phyloP scores from a whole-genome alignment of 2,113 vertebrate species.

The Cariama cristata region DNA sequence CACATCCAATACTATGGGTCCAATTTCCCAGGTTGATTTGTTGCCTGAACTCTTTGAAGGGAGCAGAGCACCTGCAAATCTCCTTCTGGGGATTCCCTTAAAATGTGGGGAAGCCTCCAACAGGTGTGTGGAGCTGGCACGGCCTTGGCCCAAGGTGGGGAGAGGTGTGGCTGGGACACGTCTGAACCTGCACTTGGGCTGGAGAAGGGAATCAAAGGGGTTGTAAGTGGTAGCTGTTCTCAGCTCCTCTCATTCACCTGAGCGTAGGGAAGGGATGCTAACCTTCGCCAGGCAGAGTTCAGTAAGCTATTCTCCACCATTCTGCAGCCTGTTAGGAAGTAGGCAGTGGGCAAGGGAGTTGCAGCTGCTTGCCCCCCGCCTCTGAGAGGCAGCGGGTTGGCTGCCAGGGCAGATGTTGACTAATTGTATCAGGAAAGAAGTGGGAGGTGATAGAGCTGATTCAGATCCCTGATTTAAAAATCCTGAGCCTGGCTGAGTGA shows the following conservation, averaged over 20 bases:
- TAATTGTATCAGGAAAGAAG: slow-evolving; percentile 25
- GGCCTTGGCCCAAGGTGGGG: neutral
- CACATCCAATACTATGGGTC: neutral
- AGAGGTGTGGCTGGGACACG: neutral
- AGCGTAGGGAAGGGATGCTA: neutral
- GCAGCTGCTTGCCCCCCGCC: neutral
- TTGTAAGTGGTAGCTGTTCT: neutral
- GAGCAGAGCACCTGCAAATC: slow-evolving; percentile 27
- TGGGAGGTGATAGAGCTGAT: slow-evolving; percentile 13
- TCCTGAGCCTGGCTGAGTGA: neutral
- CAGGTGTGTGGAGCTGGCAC: slow-evolving; percentile 56
- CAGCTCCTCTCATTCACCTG: neutral
- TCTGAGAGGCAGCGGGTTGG: neutral
- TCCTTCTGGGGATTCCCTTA: slow-evolving; percentile 63
- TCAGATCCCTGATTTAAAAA: slow-evolving; percentile 32
- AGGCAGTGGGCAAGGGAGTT: neutral
- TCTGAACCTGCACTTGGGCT: neutral
- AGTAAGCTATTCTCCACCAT: rapidly evolving
- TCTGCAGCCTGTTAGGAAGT: neutral
- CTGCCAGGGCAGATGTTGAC: slow-evolving; percentile 10
- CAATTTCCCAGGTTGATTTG: slow-evolving; percentile 26
- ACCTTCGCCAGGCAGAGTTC: neutral
- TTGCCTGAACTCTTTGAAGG: slow-evolving; percentile 30
- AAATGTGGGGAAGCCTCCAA: slow-evolving; percentile 48
- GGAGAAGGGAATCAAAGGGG: neutral